Evolutionary conservation across 2,113 vertebrate genomes (phyloP).

Genomic region (Tympanuchus pallidicinctus): DNA sequence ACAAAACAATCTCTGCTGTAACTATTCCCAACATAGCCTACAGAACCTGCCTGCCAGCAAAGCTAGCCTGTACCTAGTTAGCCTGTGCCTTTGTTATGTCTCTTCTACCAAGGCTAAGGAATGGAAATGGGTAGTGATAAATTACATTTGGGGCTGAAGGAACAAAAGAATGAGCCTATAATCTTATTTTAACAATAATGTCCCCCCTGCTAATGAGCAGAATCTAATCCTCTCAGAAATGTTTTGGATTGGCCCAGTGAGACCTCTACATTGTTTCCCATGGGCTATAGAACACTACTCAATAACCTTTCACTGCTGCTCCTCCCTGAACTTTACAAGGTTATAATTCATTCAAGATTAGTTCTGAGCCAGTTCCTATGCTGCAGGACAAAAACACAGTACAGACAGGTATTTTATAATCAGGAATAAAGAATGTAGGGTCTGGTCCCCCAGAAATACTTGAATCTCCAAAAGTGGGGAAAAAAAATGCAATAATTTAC

Average conservation of each 20-base stretch:
- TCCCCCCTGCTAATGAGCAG: not conserved
- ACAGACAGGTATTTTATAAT: not conserved
- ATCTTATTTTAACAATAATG: not conserved
- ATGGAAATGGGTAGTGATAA: not conserved
- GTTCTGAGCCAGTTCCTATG: not conserved
- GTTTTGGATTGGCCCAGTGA: not conserved
- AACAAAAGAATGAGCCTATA: not conserved
- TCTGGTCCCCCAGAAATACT: not conserved
- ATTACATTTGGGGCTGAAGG: not conserved
- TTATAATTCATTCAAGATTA: not conserved
- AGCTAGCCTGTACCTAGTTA: not conserved
- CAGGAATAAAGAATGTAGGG: not conserved
- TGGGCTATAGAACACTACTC: fast-evolving
- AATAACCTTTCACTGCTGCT: not conserved
- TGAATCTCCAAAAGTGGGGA: not conserved
- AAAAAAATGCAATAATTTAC: not conserved
- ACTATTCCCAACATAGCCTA: not conserved
- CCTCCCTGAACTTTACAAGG: not conserved
- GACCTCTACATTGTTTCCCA: not conserved
- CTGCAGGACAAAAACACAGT: not conserved
- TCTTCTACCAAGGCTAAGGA: not conserved
- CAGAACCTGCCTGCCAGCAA: not conserved
- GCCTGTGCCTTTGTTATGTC: not conserved
- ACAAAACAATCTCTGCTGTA: not conserved
- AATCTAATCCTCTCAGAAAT: not conserved